Evolutionary conservation across 2,113 vertebrate species (phyloP).

Genomic region (Scolopax mira): DNA sequence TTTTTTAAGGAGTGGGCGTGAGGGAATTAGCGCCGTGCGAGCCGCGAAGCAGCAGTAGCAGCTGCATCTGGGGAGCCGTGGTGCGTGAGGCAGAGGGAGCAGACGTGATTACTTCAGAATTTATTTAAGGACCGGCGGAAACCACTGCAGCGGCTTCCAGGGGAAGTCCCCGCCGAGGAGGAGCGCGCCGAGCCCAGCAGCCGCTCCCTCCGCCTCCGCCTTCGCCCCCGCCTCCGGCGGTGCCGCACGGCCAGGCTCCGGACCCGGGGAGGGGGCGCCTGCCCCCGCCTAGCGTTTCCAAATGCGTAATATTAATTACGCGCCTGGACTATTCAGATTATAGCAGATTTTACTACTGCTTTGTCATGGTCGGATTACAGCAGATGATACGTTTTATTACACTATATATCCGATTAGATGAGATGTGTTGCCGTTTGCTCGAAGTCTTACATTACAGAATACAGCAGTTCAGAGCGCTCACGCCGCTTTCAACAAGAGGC

Average conservation of each 20-base stretch:
- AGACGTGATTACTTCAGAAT: constrained; percentile 81
- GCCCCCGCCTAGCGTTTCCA: neutral
- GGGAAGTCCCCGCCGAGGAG: constrained; percentile 70
- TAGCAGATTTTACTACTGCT: neutral
- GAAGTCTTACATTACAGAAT: neutral
- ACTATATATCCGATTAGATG: neutral
- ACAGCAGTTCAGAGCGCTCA: neutral
- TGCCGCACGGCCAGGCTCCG: neutral
- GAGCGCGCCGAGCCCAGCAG: neutral
- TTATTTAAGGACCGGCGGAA: constrained; percentile 82
- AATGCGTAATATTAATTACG: neutral
- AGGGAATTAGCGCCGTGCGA: neutral
- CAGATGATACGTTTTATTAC: neutral
- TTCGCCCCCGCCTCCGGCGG: neutral
- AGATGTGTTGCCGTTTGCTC: neutral
- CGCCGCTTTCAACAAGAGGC: fast-evolving
- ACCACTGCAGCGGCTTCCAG: constrained; percentile 79
- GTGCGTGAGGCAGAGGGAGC: constrained; percentile 69
- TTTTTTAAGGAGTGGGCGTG: neutral
- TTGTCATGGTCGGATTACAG: neutral
- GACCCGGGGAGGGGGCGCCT: fast-evolving
- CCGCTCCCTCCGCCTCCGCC: neutral
- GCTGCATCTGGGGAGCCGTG: constrained; percentile 47
- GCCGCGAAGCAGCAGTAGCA: neutral
- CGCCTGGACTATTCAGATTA: neutral